Percentiles rank a stretch among this genome's conserved stretches.
These are phyloP conservation scores for Agrochola litura DNA, from an alignment of 2,888 invertebrate species.

Conservation along the genomic window DNA sequence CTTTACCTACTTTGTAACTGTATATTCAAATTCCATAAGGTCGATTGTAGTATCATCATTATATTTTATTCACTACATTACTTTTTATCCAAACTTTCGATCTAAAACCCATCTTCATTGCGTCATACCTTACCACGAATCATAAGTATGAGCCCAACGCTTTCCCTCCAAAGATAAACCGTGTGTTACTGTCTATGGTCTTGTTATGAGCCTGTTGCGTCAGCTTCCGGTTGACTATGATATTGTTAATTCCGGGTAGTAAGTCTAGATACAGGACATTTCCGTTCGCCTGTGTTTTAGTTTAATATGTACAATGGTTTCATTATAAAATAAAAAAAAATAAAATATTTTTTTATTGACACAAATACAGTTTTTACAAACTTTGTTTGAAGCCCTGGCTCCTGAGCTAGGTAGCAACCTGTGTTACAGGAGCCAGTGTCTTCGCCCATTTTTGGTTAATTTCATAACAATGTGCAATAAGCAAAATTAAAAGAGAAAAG, in stretches of 20 bases:
- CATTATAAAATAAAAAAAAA: no score
- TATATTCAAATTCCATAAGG: not conserved
- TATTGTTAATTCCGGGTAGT: constrained; percentile 50
- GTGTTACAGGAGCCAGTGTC: no score
- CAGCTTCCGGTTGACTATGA: constrained; percentile 56
- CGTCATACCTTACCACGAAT: constrained; percentile 36
- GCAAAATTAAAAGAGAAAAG: no score
- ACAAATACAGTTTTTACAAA: no score
- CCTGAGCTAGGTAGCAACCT: no score
- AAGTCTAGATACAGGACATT: constrained; percentile 27
- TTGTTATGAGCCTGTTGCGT: constrained; percentile 64
- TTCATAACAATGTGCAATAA: no score
- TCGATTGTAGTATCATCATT: not conserved
- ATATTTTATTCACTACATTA: constrained; percentile 7
- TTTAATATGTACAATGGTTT: constrained; percentile 3
- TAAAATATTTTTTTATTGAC: no score
- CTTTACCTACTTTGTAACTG: not conserved
- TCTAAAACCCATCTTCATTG: constrained; percentile 38
- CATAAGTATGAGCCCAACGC: constrained; percentile 45
- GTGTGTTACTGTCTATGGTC: constrained; percentile 43
- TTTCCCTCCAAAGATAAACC: constrained; percentile 71
- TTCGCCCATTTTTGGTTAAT: no score
- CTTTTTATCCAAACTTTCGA: constrained; percentile 32
- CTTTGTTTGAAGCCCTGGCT: no score
- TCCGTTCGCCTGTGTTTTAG: constrained; percentile 30